A percentile compares a stretch with the other conserved stretches of the same genome.
Evolutionary conservation across 1,140 invertebrate species (phyloP).

Genomic region (Druon quercuslanigerum): DNA sequence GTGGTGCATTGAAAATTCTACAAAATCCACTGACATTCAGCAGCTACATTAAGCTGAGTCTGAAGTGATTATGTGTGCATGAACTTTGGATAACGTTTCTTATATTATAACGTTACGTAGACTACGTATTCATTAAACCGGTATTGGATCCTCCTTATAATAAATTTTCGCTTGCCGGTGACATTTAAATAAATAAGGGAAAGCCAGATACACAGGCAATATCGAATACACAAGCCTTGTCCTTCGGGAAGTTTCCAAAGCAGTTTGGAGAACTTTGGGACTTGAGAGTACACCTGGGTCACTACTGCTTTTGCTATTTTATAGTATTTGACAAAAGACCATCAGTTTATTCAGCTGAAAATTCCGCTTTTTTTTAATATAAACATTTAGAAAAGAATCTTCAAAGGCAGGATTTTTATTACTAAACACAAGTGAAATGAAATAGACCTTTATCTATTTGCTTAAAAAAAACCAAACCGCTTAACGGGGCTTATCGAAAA

Average conservation of each 20-base stretch:
- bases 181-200: conserved; percentile 53
- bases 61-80: not conserved
- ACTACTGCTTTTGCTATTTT: conserved; percentile 5
- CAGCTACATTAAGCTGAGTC: not conserved
- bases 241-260: conserved; percentile 42
- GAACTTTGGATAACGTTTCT: not conserved
- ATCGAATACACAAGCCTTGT: conserved; percentile 35
- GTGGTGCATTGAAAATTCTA: not conserved
- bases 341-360: conserved; percentile 13
- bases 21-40: not conserved
- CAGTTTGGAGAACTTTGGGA: conserved; percentile 39
- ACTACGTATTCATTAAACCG: not conserved
- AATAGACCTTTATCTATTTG: too few relatives aligned
- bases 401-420: not conserved
- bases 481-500: too few relatives aligned
- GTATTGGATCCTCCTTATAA: conserved; percentile 35
- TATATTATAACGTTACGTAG: not conserved
- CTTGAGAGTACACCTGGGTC: conserved; percentile 33
- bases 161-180: conserved; percentile 41
- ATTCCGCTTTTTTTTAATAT: not conserved
- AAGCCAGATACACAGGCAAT: conserved; percentile 27
- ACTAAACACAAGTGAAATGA: too few relatives aligned
- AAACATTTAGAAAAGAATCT: not conserved
- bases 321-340: conserved; percentile 11
- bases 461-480: too few relatives aligned